Conservation (phyloP, 2,113 vertebrate species). For the Struthidea cinerea region DNA sequence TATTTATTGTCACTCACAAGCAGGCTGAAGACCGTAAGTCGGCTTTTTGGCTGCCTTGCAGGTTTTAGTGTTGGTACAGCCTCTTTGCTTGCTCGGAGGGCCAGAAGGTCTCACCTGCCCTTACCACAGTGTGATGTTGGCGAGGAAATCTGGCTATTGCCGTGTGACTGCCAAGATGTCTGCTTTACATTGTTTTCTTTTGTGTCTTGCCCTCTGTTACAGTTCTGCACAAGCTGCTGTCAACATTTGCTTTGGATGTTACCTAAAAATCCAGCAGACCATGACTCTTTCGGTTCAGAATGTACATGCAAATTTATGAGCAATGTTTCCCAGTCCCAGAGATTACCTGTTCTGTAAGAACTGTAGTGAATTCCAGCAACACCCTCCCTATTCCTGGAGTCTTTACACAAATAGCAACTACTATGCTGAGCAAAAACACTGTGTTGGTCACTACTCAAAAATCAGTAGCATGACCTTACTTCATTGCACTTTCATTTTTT, state of each 20-base stretch:
- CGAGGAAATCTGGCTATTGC: accelerated
- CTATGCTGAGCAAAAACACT: not conserved
- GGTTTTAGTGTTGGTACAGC: not conserved
- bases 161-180: not conserved
- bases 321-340: not conserved
- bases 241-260: not conserved
- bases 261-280: not conserved
- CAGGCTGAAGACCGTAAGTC: not conserved
- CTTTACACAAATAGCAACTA: not conserved
- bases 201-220: not conserved
- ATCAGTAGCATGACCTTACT: not conserved
- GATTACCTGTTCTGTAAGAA: not conserved
- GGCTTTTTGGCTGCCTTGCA: not conserved
- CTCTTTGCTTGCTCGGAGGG: not conserved
- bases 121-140: not conserved
- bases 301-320: accelerated
- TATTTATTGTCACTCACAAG: not conserved
- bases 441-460: not conserved
- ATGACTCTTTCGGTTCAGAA: not conserved
- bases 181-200: not conserved
- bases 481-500: not conserved
- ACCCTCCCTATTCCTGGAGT: not conserved
- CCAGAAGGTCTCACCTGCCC: not conserved
- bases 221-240: not conserved
- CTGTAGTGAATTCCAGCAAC: not conserved